A percentile compares a stretch with the other conserved stretches of the same genome.
Evolutionary conservation across 2,113 vertebrate genomes (phyloP).

Genomic region (Leptobrachium ailaonicum): DNA sequence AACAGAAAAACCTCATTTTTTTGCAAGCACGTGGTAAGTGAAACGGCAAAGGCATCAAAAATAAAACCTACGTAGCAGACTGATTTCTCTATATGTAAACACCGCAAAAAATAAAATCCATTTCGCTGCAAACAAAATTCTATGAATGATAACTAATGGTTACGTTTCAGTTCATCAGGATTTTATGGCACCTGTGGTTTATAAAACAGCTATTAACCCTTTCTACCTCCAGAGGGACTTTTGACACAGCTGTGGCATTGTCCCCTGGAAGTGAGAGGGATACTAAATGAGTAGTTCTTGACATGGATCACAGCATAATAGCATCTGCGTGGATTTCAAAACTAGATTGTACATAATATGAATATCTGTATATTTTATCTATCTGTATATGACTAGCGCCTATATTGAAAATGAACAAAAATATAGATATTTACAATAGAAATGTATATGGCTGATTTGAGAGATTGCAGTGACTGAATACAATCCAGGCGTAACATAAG

Average conservation of each 20-base stretch:
- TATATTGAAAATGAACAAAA: conserved; percentile 69
- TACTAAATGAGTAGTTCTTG: conserved; percentile 81
- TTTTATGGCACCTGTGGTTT: conserved; percentile 98
- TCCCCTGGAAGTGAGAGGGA: conserved; percentile 23
- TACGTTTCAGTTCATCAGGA: conserved; percentile 70
- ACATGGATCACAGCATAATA: conserved; percentile 96
- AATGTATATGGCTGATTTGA: conserved; percentile 77
- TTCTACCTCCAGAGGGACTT: conserved; percentile 9
- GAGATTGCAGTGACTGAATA: conserved; percentile 72
- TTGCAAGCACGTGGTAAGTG: conserved; percentile 77
- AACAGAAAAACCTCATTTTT: conserved; percentile 31
- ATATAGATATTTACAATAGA: conserved; percentile 82
- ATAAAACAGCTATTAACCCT: conserved; percentile 80
- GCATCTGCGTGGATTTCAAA: conserved; percentile 91
- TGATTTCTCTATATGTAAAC: conserved; percentile 64
- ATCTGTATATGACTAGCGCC: conserved; percentile 70
- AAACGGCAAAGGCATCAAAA: conserved; percentile 70
- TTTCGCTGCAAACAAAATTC: conserved; percentile 69
- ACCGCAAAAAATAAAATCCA: conserved; percentile 5
- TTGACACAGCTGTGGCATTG: not conserved
- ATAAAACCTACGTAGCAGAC: conserved; percentile 57
- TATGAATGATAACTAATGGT: conserved; percentile 67
- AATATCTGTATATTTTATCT: conserved; percentile 62
- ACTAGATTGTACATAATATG: conserved; percentile 83
- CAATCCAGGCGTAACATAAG: conserved; percentile 69